These are phyloP conservation scores for Pissodes strobi DNA, from an alignment of 1,140 invertebrate species.

Conservation along the genomic window DNA sequence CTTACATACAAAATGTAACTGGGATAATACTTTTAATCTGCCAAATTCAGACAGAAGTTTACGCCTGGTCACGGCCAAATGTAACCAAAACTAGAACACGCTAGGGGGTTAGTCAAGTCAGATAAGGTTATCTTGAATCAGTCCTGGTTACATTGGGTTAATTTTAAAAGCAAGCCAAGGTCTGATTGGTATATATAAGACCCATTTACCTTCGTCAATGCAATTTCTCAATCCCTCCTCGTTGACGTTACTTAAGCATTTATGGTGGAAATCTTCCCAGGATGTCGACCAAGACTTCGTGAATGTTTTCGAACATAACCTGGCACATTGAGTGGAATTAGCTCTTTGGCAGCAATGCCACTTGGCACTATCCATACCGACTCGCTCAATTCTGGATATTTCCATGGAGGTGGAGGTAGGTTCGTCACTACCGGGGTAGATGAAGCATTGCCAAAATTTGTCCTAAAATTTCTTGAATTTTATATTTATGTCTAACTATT, in stretches of 20 bases:
- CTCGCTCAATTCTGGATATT: slow-evolving; percentile 57
- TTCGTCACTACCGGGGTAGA: slow-evolving; percentile 54
- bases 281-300: slow-evolving; percentile 77
- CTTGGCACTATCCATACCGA: slow-evolving; percentile 85
- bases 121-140: too few species aligned
- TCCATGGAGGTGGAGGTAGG: slow-evolving; percentile 49
- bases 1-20: too few species aligned
- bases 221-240: slow-evolving; percentile 78
- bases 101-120: too few species aligned
- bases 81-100: too few species aligned
- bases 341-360: slow-evolving; percentile 83
- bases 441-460: slow-evolving; percentile 66
- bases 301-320: slow-evolving; percentile 80
- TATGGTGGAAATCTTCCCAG: slow-evolving; percentile 74
- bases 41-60: too few species aligned
- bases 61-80: too few species aligned
- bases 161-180: too few species aligned
- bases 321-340: slow-evolving; percentile 68
- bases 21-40: too few species aligned
- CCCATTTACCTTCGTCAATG: slow-evolving; percentile 84
- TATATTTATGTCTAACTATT: too few species aligned
- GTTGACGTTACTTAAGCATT: slow-evolving; percentile 71
- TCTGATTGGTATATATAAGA: too few species aligned
- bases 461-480: slow-evolving; percentile 54
- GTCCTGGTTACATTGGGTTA: too few species aligned